Percentiles rank a stretch among this genome's conserved stretches.
These are phyloP conservation scores for Uromys caudimaculatus DNA, from an alignment of 2,797 vertebrate genomes.

Conservation along the genomic window DNA sequence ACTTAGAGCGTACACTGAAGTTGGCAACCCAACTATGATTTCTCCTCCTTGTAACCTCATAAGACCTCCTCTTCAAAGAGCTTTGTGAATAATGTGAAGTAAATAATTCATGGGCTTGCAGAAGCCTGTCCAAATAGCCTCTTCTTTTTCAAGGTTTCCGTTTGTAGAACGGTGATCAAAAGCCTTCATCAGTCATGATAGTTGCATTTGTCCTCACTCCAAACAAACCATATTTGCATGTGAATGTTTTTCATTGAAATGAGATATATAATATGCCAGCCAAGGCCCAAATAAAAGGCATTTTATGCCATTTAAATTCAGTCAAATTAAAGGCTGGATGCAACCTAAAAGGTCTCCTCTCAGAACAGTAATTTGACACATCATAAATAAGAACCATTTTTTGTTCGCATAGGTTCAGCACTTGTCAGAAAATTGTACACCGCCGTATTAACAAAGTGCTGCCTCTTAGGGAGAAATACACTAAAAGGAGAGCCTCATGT, in stretches of 20 bases:
- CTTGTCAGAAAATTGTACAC: slow-evolving; percentile 86
- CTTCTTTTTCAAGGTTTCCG: slow-evolving; percentile 87
- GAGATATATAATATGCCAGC: slow-evolving; percentile 88
- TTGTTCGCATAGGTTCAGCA: slow-evolving; percentile 83
- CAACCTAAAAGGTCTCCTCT: slow-evolving; percentile 88
- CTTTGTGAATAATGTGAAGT: slow-evolving; percentile 88
- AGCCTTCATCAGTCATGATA: slow-evolving; percentile 90
- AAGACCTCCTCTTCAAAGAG: slow-evolving; percentile 86
- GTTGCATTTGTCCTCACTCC: slow-evolving; percentile 89
- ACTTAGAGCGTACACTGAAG: slow-evolving; percentile 70
- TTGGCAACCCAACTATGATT: slow-evolving; percentile 76
- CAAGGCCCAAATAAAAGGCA: slow-evolving; percentile 87
- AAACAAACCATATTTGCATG: slow-evolving; percentile 92
- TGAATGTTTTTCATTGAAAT: slow-evolving; percentile 91
- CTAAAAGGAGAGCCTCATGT: slow-evolving; percentile 66
- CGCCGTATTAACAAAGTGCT: slow-evolving; percentile 80
- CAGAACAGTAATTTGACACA: slow-evolving; percentile 88
- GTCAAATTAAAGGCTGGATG: slow-evolving; percentile 90
- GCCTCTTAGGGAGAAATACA: slow-evolving; percentile 78
- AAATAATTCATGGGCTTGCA: slow-evolving; percentile 89
- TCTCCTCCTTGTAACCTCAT: slow-evolving; percentile 83
- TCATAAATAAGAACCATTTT: slow-evolving; percentile 87
- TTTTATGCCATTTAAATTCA: slow-evolving; percentile 89
- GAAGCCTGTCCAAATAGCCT: slow-evolving; percentile 88
- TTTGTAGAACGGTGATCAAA: slow-evolving; percentile 90